Percentiles rank a stretch among this genome's conserved stretches.
phyloP scores from a whole-genome alignment of 1,140 invertebrate species.

The Drosophila subpulchrella region DNA sequence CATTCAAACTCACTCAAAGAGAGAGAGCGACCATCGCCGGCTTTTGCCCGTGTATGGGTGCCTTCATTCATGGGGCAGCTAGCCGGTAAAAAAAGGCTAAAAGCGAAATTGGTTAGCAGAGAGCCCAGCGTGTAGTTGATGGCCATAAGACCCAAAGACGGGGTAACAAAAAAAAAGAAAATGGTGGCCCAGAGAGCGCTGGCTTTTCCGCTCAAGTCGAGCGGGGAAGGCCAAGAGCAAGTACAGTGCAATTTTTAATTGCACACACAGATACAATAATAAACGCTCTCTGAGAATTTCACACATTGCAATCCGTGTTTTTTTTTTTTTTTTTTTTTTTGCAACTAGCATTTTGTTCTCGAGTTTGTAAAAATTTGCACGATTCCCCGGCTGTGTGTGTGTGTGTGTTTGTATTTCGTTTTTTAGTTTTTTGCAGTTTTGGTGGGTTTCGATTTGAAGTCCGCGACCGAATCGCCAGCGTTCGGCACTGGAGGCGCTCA shows the following conservation, averaged over 20 bases:
- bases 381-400: constrained; percentile 16
- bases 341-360: constrained; percentile 65
- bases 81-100: constrained; percentile 79
- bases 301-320: constrained; percentile 24
- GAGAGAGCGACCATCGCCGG: constrained; percentile 47
- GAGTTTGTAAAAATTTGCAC: constrained; percentile 64
- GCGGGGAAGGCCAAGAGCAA: constrained; percentile 46
- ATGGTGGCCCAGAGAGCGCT: constrained; percentile 67
- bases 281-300: constrained; percentile 45
- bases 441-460: constrained; percentile 56
- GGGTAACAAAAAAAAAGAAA: constrained; percentile 59
- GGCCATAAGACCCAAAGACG: too few species aligned
- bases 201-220: constrained; percentile 13
- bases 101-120: constrained; percentile 77
- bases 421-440: constrained; percentile 35
- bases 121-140: constrained; percentile 17
- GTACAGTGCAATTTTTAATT: constrained; percentile 77
- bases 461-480: constrained; percentile 59
- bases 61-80: constrained; percentile 77
- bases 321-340: constrained; percentile 14
- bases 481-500: constrained; percentile 74
- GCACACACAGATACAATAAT: constrained; percentile 48
- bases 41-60: constrained; percentile 42
- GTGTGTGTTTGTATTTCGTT: neutral
- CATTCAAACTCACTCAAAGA: constrained; percentile 31